Evolutionary conservation across 1,140 invertebrate species (phyloP), one percentile per base, ranked within the genome.

Genomic region (Diprion similis): DNA sequence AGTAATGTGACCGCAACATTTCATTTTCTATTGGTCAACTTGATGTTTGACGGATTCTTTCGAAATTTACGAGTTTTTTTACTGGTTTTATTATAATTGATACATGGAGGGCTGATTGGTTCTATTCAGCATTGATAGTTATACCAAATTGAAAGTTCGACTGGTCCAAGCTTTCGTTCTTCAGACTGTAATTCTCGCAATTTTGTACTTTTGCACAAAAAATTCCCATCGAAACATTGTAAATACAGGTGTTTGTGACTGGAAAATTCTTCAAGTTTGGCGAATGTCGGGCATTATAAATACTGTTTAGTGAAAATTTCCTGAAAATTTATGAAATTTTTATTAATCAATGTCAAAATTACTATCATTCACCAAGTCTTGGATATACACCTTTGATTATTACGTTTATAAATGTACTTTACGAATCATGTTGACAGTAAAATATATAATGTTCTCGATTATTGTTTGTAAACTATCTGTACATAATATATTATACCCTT

Each of bases 391-490:
- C 11, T 59, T 15, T 59, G 51, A 59, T 13, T 17, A 59, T 59
- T 15, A 59, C 6, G n/a, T 15, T 59, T 17, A 59, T 59, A 17
- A 59, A 15, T 17, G n/a, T 15, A 59, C 51, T 59, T 59, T 59
- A 59, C 11, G n/a, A 13, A 17, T 9, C n/a, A 15, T 8, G 11
- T 13, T 37, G 24, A 37, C 24, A 37, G 24, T 37, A 9, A 17
- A 59, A 59, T 59, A 59, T 15, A 15, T 37, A 37, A 17, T 59
- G 6, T 59, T 15, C n/a, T 15, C 6, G 9, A 59, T 59, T 59
- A 59, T 59, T 59, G 51, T 59, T 59, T 59, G 51, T 59, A 9
- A 59, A 59, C 51, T 13, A 59, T 59, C n/a, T 59, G 51, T 59
- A 59, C 11, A 59, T 59, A 59, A 17, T 37, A 37, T 4, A 59